Conservation (phyloP, 2,113 vertebrate species). For the Oxyura jamaicensis region DNA sequence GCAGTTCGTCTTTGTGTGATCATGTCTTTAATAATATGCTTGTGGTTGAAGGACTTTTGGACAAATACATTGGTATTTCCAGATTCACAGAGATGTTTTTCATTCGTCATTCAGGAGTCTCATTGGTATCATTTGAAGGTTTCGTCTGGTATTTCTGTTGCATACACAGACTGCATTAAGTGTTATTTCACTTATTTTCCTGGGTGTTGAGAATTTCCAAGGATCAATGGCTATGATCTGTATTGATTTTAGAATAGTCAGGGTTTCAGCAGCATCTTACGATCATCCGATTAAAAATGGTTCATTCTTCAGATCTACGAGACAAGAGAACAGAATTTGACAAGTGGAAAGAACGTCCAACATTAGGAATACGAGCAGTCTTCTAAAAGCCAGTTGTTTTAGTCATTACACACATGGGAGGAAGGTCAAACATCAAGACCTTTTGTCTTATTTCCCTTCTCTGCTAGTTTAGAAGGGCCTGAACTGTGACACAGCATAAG, state of each 20-base stretch:
- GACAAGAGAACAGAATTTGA: neutral
- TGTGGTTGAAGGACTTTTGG: neutral
- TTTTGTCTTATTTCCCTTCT: neutral
- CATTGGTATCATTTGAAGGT: neutral
- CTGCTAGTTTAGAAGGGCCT: neutral
- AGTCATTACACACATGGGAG: neutral
- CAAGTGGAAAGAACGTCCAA: neutral
- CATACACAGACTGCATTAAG: neutral
- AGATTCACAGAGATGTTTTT: neutral
- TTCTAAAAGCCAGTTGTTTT: neutral
- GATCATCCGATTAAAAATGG: neutral
- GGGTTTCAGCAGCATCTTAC: neutral
- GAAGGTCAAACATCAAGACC: neutral
- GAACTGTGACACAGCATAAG: neutral
- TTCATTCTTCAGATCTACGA: neutral
- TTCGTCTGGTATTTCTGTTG: neutral
- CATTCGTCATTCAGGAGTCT: neutral
- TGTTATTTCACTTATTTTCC: neutral
- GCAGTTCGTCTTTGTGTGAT: neutral
- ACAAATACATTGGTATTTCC: neutral
- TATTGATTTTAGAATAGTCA: neutral
- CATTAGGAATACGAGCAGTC: neutral
- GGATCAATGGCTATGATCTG: neutral
- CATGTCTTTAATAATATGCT: neutral
- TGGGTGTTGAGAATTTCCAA: too few species aligned